A percentile compares a stretch with the other conserved stretches of the same genome.
phyloP scores from a whole-genome alignment of 1,140 invertebrate species.

The Calliphora vicina region DNA sequence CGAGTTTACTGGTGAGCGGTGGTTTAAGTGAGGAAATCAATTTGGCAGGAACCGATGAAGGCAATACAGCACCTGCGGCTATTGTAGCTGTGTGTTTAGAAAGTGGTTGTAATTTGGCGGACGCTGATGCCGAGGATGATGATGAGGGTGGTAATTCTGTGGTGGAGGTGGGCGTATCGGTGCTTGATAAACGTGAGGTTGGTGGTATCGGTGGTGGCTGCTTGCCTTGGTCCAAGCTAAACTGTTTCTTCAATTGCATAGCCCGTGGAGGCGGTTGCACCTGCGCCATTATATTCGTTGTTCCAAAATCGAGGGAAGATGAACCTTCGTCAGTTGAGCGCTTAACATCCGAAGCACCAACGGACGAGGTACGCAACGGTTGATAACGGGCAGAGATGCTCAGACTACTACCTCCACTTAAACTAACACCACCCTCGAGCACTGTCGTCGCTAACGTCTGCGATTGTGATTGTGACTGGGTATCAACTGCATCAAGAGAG shows the following conservation, averaged over 20 bases:
- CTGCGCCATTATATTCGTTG: slow-evolving; percentile 49
- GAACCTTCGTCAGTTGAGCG: slow-evolving; percentile 33
- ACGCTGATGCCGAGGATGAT: background rate
- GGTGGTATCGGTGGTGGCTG: slow-evolving; percentile 31
- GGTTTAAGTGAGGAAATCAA: slow-evolving; percentile 61
- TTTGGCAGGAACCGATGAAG: slow-evolving; percentile 49
- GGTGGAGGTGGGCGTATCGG: slow-evolving; percentile 39
- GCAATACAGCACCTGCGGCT: slow-evolving; percentile 33
- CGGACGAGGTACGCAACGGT: slow-evolving; percentile 56
- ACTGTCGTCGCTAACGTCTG: slow-evolving; percentile 10
- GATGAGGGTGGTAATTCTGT: background rate
- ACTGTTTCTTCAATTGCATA: slow-evolving; percentile 62
- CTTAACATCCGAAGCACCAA: slow-evolving; percentile 54
- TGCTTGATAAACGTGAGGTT: slow-evolving; percentile 37
- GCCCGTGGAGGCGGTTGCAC: slow-evolving; percentile 54
- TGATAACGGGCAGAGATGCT: slow-evolving; percentile 56
- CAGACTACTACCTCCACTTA: slow-evolving; percentile 7
- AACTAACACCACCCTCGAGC: slow-evolving; percentile 35
- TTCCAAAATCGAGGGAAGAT: slow-evolving; percentile 53
- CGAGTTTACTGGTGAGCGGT: slow-evolving; percentile 50
- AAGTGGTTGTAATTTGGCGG: background rate
- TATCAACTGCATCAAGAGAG: slow-evolving; percentile 56
- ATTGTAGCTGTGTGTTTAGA: background rate
- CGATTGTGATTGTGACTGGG: slow-evolving; percentile 10
- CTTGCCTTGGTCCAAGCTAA: slow-evolving; percentile 62